Base-by-base conservation (phyloP, 2,113 vertebrate species). In the Asarcornis scutulata region DNA sequence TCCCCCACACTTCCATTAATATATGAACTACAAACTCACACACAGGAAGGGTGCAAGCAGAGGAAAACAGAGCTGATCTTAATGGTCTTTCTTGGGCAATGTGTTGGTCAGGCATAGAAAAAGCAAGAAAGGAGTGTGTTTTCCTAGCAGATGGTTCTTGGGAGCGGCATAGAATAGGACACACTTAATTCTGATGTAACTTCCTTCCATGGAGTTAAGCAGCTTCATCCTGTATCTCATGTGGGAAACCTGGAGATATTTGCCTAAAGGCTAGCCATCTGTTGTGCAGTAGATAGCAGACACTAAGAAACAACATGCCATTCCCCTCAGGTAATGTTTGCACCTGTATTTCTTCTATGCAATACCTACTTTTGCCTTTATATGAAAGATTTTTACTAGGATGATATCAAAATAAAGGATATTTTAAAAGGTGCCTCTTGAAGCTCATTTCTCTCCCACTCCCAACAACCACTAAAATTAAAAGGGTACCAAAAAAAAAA, bases 301-400 rank as follows among this genome's bases (percentile, higher is more conserved):
- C 72, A 96, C 95, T 95, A 96, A 87, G 80, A 87, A 92, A 92
- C 29, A 90, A 97, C 97, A 96, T 97, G 97, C 97, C 96, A 98
- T 98, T 98, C 97, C 97, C 97, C 95, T 94, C 92, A 62, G 94
- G 96, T 97, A 97, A 96, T 96, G 85, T 97, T 97, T 93, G 95
- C 95, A 97, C 95, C 97, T 96, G 97, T 98, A 95, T 98, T 98
- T 93, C 96, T 98, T 98, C 98, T 98, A 98, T 98, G 98, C 98
- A 98, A 97, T 97, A 97, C 96, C 96, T 98, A 98, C 96, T 98
- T 97, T 98, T 97, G 94, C 96, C 98, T 98, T 98, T 98, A 98
- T 98, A 98, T 94, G 97, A 97, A 98, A 97, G 92, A 98, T 98
- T 98, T 98, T 98, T 98, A 98, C 98, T 96, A 98, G 97, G 97